These are phyloP conservation scores for Helicorthomorpha holstii DNA, from an alignment of 1,140 invertebrate species.

Conservation along the genomic window DNA sequence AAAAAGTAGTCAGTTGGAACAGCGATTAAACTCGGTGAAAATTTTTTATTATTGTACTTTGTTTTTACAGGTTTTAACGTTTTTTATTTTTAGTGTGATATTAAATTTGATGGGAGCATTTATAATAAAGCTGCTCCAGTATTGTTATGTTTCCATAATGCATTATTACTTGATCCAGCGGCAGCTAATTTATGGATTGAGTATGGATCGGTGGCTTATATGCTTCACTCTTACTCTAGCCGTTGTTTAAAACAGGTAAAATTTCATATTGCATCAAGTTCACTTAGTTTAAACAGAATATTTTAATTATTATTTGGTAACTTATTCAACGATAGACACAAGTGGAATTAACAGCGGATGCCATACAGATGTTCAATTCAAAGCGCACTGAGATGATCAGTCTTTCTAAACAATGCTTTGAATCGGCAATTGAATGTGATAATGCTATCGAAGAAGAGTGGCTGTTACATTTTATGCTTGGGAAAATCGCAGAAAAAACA, in stretches of 20 bases:
- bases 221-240: constrained; percentile 70
- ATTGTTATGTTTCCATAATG: constrained; percentile 55
- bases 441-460: constrained; percentile 47
- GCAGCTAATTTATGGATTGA: constrained; percentile 70
- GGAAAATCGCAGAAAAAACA: constrained; percentile 73
- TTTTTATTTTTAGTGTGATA: constrained; percentile 27
- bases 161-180: constrained; percentile 48
- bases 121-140: constrained; percentile 37
- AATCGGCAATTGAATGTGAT: constrained; percentile 41
- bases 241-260: constrained; percentile 54
- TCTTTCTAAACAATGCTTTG: constrained; percentile 56
- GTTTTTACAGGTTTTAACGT: neutral
- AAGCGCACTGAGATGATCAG: constrained; percentile 60
- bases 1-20: constrained; percentile 58
- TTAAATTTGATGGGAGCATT: constrained; percentile 11
- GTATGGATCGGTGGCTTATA: constrained; percentile 69
- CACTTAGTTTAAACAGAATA: neutral
- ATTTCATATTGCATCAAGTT: neutral
- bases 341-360: constrained; percentile 47
- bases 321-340: constrained; percentile 23
- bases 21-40: constrained; percentile 50
- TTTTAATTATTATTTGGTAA: constrained; percentile 4
- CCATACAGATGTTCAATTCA: constrained; percentile 50
- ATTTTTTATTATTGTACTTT: constrained; percentile 3
- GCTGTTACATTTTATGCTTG: constrained; percentile 82